Conservation (phyloP, 2,888 invertebrate species). For the Trichogramma dendrolimi region DNA sequence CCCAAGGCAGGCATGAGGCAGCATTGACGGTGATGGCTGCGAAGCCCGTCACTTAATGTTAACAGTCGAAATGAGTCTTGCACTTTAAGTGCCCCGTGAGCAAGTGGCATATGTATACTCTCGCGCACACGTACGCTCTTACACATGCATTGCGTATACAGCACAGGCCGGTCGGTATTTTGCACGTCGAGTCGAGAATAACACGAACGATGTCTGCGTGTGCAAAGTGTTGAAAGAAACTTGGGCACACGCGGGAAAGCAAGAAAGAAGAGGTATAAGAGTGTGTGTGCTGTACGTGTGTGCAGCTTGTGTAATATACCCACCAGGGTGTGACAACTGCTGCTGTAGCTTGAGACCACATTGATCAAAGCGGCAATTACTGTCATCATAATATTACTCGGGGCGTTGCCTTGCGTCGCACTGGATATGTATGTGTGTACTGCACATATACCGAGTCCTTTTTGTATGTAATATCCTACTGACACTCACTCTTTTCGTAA, state of each 20-base stretch:
- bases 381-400: conserved; percentile 50
- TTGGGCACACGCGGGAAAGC: neutral
- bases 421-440: too few relatives aligned
- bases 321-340: conserved; percentile 27
- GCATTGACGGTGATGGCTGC: neutral
- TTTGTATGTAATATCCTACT: too few relatives aligned
- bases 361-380: conserved; percentile 51
- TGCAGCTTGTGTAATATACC: conserved; percentile 22
- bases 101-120: conserved; percentile 19
- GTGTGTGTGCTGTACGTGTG: neutral
- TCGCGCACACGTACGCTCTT: neutral
- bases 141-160: too few relatives aligned
- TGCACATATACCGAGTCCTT: too few relatives aligned
- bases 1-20: too few relatives aligned
- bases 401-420: conserved; percentile 36
- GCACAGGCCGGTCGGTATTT: too few relatives aligned
- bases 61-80: conserved; percentile 24
- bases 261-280: neutral
- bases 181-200: conserved; percentile 12
- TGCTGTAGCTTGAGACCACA: conserved; percentile 41
- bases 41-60: conserved; percentile 22
- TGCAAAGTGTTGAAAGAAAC: conserved; percentile 1
- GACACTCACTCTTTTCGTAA: too few relatives aligned
- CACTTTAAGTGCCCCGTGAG: conserved; percentile 24
- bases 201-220: neutral